These are phyloP conservation scores for Sceliomorpha sp. DNA, from an alignment of 2,888 invertebrate genomes.

Conservation along the genomic window DNA sequence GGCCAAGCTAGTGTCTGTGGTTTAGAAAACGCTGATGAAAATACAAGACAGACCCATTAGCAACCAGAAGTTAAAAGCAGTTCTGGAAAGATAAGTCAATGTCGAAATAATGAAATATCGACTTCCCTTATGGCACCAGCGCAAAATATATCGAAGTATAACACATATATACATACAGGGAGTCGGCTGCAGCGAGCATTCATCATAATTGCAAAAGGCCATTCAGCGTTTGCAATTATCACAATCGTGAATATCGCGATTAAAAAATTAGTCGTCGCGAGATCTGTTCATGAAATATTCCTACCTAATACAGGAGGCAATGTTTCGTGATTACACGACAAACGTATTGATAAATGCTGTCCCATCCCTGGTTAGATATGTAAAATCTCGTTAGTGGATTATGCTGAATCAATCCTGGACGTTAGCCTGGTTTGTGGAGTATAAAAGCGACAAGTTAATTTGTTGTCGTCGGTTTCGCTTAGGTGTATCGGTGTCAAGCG, in stretches of 20 bases:
- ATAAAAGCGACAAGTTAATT: constrained; percentile 55
- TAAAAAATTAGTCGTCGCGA: constrained; percentile 1
- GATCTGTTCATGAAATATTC: constrained; percentile 25
- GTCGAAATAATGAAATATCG: constrained; percentile 59
- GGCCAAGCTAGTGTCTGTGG: constrained; percentile 10
- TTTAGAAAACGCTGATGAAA: constrained; percentile 29
- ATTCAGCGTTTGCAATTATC: no score
- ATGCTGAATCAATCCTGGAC: constrained; percentile 49
- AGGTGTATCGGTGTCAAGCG: constrained; percentile 49
- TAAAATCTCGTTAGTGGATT: constrained; percentile 44
- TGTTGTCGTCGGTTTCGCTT: constrained; percentile 54
- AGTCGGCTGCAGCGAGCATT: no score
- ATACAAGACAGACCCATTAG: constrained; percentile 42
- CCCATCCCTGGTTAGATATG: constrained; percentile 12
- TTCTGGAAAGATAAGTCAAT: constrained; percentile 37
- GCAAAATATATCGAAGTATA: constrained; percentile 48
- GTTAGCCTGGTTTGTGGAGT: constrained; percentile 43
- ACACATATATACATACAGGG: no score
- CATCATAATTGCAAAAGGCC: no score
- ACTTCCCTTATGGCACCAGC: constrained; percentile 1
- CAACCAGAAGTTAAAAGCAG: constrained; percentile 33
- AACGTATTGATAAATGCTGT: constrained; percentile 32
- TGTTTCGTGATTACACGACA: constrained; percentile 40
- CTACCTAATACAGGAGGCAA: constrained; percentile 4
- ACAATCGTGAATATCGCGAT: no score